Base-by-base conservation (phyloP, 2,888 invertebrate genomes). In the Desoria tigrina region DNA sequence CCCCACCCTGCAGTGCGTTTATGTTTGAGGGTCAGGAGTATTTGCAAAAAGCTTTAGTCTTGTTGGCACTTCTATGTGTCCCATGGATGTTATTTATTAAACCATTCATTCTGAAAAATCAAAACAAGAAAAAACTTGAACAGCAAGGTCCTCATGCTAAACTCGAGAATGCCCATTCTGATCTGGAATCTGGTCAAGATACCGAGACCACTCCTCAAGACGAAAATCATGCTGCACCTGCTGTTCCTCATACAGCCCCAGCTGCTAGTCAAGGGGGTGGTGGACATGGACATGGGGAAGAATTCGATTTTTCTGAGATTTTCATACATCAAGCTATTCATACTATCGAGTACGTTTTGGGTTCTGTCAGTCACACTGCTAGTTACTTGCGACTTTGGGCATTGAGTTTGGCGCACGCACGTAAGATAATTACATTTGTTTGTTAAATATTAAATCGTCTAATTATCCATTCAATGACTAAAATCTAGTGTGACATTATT, bases 301-400 rank as follows among this genome's bases (percentile, higher is more conserved):
- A 93, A 56, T 88, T 95, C 82, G 85, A 88, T 0, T 71, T 75
- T 59, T 56, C 63, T 14, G 72, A 74, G 67, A 77, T 83, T 42
- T 81, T 84, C 75, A 84, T 85, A 65, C 82, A 84, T 76, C 85
- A 92, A 83, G 92, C 90, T 6, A 98, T 98, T 81, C 97, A 98
- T 82, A 98, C 98, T 0, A 98, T 99, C 80, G 99, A 99, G 84
- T 99, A 94, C 81, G 97, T 97, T 72, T 84, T 99, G 76, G 97
- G 98, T 65, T 74, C 73, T 56, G 92, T 99, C 49, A 98, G 97
- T 14, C 97, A 99, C 83, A 99, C 99, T 23, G 98, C 98, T 32
- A 98, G 97, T 1, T 99, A 99, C 83, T 87, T 99, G 74, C 95
- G 99, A 77, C 86, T 99, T 77, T 99, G 99, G 98, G 98, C 98